Base-by-base conservation (phyloP, 2,113 vertebrate species). In the Poeciliopsis turrubarensis region DNA sequence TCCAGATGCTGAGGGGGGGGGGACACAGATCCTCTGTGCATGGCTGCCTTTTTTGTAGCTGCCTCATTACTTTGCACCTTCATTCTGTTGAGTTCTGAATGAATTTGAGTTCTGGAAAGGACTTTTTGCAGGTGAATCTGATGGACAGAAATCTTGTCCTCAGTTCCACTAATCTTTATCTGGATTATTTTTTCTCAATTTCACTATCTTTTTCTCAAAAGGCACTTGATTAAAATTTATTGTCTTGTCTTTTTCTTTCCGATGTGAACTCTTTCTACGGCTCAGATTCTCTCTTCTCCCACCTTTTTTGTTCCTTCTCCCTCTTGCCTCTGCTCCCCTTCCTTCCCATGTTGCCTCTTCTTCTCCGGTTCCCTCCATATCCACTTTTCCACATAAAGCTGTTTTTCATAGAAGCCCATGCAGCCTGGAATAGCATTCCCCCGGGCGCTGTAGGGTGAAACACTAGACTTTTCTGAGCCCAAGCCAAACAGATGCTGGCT, bases 401-500 rank as follows among this genome's bases (percentile, higher is more conserved):
- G 94, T 94, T 94, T 94, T 94, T 95, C 93, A 95, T 95, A 93
- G 91, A 94, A 92, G 89, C 90, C 83, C 84, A 80, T 93, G 89
- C 88, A 93, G 93, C 93, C 94, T 94, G 92, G 93, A 95, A 94
- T 94, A 94, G 92, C 91, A 89, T 92, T 94, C 92, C 94, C 92
- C 89, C 87, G 91, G 93, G 94, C 88, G 81, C 89, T 90, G 85
- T 87, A 90, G 92, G 90, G 86, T 94, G 94, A 95, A 95, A 95
- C 94, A 92, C 91, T 93, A 94, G 93, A 94, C 92, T 94, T 94
- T 94, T 94, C 93, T 94, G 94, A 95, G 91, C 83, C 65, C 72
- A 81, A 93, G 94, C 94, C 94, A 95, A 94, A 94, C 94, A 95
- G 93, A 95, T 94, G 94, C 94, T 93, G 91, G 88, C 89, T 93